These are phyloP conservation scores for Pseudorhiza aurosa DNA, from an alignment of 30 jellyfish, hydroid and myxozoan genomes.

Conservation along the genomic window DNA sequence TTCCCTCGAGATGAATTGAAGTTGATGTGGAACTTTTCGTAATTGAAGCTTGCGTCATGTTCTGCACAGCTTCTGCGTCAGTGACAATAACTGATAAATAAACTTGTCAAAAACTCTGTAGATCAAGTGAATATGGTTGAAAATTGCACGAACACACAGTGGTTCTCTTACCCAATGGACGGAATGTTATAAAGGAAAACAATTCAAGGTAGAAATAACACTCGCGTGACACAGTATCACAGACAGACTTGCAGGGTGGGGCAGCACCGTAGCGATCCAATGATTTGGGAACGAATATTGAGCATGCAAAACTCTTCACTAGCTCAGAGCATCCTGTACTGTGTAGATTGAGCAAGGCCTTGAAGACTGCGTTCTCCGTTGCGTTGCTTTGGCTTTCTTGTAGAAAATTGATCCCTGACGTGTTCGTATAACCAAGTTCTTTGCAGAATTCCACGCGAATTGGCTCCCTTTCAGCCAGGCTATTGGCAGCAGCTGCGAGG, in stretches of 20 bases:
- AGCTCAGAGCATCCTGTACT: neutral
- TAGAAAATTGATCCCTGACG: neutral
- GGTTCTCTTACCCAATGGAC: no score
- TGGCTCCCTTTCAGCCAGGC: neutral
- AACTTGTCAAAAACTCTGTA: no score
- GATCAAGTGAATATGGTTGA: no score
- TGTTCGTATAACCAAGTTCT: neutral
- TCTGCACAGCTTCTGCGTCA: no score
- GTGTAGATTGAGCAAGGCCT: neutral
- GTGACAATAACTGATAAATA: no score
- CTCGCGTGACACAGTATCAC: neutral
- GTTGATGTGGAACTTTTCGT: no score
- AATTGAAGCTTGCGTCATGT: no score
- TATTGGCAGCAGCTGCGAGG: no score
- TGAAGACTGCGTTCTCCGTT: neutral
- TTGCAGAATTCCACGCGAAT: neutral
- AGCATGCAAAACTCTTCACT: constrained; percentile 12
- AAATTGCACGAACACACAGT: no score
- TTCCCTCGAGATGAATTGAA: no score
- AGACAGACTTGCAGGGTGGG: constrained; percentile 22
- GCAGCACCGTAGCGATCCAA: neutral
- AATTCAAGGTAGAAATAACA: neutral
- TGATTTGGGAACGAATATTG: neutral
- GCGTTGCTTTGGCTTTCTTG: neutral
- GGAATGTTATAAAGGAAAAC: no score